phyloP scores from a whole-genome alignment of 2,113 vertebrate genomes.

The Ochotona curzoniae region DNA sequence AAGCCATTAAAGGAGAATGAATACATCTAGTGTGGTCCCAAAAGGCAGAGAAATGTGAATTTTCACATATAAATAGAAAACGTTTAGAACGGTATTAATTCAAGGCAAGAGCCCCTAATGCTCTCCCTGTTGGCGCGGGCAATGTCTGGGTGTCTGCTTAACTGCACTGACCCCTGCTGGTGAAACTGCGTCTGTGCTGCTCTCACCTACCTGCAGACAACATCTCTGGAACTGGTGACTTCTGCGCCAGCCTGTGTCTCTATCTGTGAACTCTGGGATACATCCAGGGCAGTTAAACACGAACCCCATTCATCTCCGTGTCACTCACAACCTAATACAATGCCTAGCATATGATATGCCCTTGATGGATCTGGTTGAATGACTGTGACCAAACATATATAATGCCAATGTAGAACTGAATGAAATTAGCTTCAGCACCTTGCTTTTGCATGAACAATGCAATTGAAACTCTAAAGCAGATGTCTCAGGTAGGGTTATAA shows the following conservation, averaged over 20 bases:
- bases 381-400: not conserved
- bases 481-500: not conserved
- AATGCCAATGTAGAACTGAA: not conserved
- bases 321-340: not conserved
- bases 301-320: rapidly evolving
- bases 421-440: not conserved
- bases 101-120: slow-evolving; percentile 61
- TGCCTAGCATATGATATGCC: not conserved
- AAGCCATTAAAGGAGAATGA: slow-evolving; percentile 81
- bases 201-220: not conserved
- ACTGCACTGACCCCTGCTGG: slow-evolving; percentile 72
- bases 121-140: not conserved
- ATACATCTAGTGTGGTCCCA: slow-evolving; percentile 79
- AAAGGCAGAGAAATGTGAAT: slow-evolving; percentile 68
- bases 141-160: slow-evolving; percentile 36
- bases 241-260: not conserved
- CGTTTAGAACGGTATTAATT: slow-evolving; percentile 71
- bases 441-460: not conserved
- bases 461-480: not conserved
- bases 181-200: not conserved
- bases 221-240: not conserved
- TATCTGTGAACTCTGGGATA: too few relatives aligned
- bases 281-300: not conserved
- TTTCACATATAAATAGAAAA: slow-evolving; percentile 77
- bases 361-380: not conserved